Evolutionary conservation across 1,140 invertebrate species (phyloP), one percentile per base, ranked within the genome.

Genomic region (Danaus melanippus): DNA sequence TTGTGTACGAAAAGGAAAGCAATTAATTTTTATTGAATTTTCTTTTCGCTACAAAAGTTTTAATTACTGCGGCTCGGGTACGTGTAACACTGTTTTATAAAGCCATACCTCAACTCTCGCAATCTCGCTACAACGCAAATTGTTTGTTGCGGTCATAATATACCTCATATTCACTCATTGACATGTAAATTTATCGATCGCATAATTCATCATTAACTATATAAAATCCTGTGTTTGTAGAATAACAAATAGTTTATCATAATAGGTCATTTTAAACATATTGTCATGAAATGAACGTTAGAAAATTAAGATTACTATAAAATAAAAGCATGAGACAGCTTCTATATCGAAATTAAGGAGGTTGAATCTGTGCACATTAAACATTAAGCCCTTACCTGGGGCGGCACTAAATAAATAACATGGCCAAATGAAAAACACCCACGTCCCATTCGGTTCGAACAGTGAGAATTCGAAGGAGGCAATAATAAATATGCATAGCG

Each of bases 401-500:
- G 65, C 66, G 2, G 58, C 67, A 73, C 79, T 83, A 84, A 82
- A 84, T 84, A 86, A 86, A 86, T 84, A 84, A 74, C 59, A 70
- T 63, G 64, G 65, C 65, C 66, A 83, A 80, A 86, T 84, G 75
- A 86, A 86, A 86, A 86, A 86, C 79, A 83, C 71, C 76, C 76
- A 74, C 75, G 69, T 71, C 66, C 66, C 66, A 64, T 56, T 60
- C 48, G 63, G 65, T 74, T 75, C 71, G 76, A 81, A 75, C 67
- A 60, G 73, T 77, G 79, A 77, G 83, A 81, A 86, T 82, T 84
- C 71, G 76, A 66, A 67, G 74, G 77, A 71, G 74, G 71, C 70
- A 66, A 74, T 77, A 74, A 85, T 86, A 86, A 86, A 86, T 84
- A 86, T 86, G 83, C 83, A 86, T 82, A 79, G 78, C 80, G 76